A percentile compares a stretch with the other conserved stretches of the same genome.
Evolutionary conservation across 2,113 vertebrate genomes (phyloP).

Genomic region (Thinocorus orbignyianus): DNA sequence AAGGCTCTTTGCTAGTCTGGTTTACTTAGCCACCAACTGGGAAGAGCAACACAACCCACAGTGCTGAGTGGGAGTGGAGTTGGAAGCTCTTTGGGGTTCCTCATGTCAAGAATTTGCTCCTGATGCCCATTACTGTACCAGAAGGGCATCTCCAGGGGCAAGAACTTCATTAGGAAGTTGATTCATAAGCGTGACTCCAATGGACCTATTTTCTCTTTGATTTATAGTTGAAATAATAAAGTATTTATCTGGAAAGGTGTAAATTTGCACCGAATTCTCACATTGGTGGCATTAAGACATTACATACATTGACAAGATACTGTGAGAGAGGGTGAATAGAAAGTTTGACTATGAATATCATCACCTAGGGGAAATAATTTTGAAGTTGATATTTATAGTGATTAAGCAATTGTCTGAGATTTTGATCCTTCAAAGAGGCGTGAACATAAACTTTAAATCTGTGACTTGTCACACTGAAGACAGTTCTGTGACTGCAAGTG

Average conservation of each 20-base stretch:
- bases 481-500: slow-evolving; percentile 13
- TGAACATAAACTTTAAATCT: slow-evolving; percentile 21
- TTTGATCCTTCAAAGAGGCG: slow-evolving; percentile 11
- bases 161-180: not conserved
- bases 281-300: not conserved
- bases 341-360: not conserved
- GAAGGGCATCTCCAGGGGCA: not conserved
- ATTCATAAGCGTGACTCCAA: not conserved
- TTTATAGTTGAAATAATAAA: not conserved
- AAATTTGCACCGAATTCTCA: not conserved
- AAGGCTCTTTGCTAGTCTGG: not conserved
- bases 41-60: not conserved
- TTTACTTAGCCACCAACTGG: not conserved
- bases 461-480: not conserved
- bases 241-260: not conserved
- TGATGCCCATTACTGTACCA: not conserved
- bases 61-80: not conserved
- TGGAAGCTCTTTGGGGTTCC: not conserved
- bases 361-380: slow-evolving; percentile 23
- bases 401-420: slow-evolving; percentile 30
- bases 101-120: not conserved
- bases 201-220: not conserved
- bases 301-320: not conserved
- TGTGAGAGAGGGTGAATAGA: not conserved
- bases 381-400: slow-evolving; percentile 15